Conservation (phyloP, 2,113 vertebrate species). For the Holacanthus passer region DNA sequence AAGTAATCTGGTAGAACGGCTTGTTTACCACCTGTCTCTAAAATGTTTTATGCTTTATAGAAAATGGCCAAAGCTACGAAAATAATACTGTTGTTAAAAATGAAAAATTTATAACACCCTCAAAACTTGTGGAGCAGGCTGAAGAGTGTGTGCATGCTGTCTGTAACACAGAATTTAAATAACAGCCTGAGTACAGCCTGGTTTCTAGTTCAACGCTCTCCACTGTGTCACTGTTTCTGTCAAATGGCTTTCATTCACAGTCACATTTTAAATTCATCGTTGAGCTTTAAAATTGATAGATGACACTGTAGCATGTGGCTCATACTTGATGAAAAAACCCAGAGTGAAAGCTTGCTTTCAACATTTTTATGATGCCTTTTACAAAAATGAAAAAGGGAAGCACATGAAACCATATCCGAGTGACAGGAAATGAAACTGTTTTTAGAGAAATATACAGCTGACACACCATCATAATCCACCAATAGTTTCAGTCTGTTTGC, state of each 20-base stretch:
- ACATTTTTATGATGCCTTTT: conserved; percentile 27
- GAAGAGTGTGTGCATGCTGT: conserved; percentile 31
- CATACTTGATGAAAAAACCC: no score
- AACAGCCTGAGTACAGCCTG: neutral
- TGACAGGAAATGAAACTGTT: conserved; percentile 75
- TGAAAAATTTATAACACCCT: neutral
- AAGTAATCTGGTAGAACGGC: neutral
- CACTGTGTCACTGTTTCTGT: neutral
- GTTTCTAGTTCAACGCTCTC: neutral
- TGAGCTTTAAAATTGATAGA: neutral
- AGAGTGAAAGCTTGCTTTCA: neutral
- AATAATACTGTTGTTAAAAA: neutral
- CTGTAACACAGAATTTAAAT: conserved; percentile 6
- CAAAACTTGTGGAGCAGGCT: neutral
- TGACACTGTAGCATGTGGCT: neutral
- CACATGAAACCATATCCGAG: conserved; percentile 46
- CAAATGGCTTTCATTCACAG: conserved; percentile 2
- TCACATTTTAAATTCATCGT: neutral
- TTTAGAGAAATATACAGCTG: conserved; percentile 68
- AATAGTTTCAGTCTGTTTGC: neutral
- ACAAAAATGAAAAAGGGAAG: conserved; percentile 66
- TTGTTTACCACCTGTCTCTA: neutral
- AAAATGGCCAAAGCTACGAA: conserved; percentile 5
- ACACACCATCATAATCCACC: conserved; percentile 52
- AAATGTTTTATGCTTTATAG: neutral